Evolutionary conservation across 2,888 invertebrate genomes (phyloP), one percentile per base, ranked within the genome.

Genomic region (Scaptodrosophila latifasciaeformis): DNA sequence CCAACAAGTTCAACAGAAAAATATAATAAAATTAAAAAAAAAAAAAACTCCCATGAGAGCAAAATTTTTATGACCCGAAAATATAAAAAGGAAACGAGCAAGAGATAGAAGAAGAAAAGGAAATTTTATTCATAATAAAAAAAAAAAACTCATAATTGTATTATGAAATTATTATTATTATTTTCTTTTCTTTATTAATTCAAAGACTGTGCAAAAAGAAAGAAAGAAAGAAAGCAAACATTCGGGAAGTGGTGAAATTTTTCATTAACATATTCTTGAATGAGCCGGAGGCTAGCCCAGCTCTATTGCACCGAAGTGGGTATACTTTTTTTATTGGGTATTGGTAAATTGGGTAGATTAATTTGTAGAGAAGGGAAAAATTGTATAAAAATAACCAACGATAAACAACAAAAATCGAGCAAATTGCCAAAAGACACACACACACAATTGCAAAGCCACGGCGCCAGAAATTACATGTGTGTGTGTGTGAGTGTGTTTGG

Each of bases 231-330:
- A 39, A 7, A 12, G 30, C n/a, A n/a, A n/a, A n/a, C 30, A 44
- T 18, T 54, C 59, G 48, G 62, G 59, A 59, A 62, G 54, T 54
- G 55, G 62, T 48, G 62, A 59, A 59, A 62, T 62, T 60, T 43
- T 67, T 49, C 43, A 48, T 51, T 54, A 46, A 48, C 12, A 34
- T 34, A 13, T 34, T 34, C 13, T 15, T 34, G 5, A n/a, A n/a
- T n/a, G n/a, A n/a, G n/a, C n/a, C n/a, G n/a, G n/a, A n/a, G n/a
- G n/a, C n/a, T n/a, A n/a, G n/a, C n/a, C n/a, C n/a, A n/a, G n/a
- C n/a, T n/a, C n/a, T n/a, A n/a, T n/a, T n/a, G n/a, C n/a, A n/a
- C n/a, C n/a, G n/a, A n/a, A n/a, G n/a, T n/a, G n/a, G n/a, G n/a
- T n/a, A n/a, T n/a, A n/a, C n/a, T n/a, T n/a, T n/a, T n/a, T n/a